Evolutionary conservation across 64 coral and sea anemone species (phyloP).

Genomic region (Anthopleura sola): DNA sequence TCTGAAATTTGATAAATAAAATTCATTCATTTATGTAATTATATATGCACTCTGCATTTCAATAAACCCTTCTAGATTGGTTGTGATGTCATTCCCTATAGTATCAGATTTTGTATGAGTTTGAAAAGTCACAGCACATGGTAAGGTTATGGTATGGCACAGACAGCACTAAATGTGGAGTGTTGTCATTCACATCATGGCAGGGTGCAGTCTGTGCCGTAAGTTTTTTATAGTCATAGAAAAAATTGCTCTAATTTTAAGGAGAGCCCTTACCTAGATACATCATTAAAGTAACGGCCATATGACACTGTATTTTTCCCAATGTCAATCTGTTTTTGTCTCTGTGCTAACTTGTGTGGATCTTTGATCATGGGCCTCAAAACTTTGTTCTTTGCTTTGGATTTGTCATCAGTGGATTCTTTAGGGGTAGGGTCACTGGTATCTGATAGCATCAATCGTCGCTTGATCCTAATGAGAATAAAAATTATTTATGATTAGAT

Average conservation of each 20-base stretch:
- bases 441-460: constrained; percentile 53
- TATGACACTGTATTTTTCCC: constrained; percentile 97
- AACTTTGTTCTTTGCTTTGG: constrained; percentile 37
- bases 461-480: constrained; percentile 60
- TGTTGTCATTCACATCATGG: too few species aligned
- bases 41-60: too few species aligned
- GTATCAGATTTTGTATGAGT: too few species aligned
- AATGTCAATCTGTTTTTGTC: constrained; percentile 96
- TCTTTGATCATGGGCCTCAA: constrained; percentile 54
- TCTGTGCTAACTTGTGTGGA: constrained; percentile 68
- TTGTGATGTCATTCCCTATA: not conserved
- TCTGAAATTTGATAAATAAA: constrained; percentile 29
- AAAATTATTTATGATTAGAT: not conserved
- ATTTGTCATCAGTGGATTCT: constrained; percentile 29
- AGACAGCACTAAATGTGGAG: too few species aligned
- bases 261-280: constrained; percentile 64
- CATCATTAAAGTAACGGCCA: constrained; percentile 66
- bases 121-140: too few species aligned
- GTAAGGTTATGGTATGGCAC: too few species aligned
- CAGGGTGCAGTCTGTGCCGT: too few species aligned
- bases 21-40: too few species aligned
- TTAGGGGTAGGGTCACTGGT: not conserved
- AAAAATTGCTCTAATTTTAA: too few species aligned
- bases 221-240: too few species aligned
- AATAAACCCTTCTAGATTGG: too few species aligned